phyloP scores from a whole-genome alignment of 1,140 invertebrate species.

The Cydia amplana region DNA sequence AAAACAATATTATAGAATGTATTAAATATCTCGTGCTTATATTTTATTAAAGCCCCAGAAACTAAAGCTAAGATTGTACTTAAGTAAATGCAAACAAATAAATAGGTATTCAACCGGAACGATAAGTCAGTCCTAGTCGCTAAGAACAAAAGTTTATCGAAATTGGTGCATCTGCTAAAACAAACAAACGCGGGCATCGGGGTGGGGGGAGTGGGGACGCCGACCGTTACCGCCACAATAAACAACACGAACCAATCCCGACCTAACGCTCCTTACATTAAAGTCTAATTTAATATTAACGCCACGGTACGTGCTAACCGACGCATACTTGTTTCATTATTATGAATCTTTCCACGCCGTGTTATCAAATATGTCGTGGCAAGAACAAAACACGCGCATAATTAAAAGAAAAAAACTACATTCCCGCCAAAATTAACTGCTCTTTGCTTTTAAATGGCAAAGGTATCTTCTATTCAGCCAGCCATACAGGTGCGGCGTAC shows the following conservation, averaged over 20 bases:
- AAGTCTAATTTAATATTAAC: neutral
- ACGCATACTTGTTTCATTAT: slow-evolving; percentile 26
- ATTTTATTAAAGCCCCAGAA: neutral
- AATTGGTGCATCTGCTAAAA: slow-evolving; percentile 28
- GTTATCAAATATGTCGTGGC: slow-evolving; percentile 28
- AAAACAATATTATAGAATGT: no score
- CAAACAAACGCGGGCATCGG: slow-evolving; percentile 12
- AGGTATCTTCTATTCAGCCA: slow-evolving; percentile 20
- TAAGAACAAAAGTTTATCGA: slow-evolving; percentile 29
- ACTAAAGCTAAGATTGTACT: neutral
- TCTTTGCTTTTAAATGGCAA: slow-evolving; percentile 22
- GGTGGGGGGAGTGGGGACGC: slow-evolving; percentile 17
- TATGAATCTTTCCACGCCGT: slow-evolving; percentile 23
- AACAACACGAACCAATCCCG: neutral
- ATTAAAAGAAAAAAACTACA: slow-evolving; percentile 10
- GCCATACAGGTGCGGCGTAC: slow-evolving; percentile 52
- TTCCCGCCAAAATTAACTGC: neutral
- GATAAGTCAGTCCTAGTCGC: neutral
- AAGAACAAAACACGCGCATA: slow-evolving; percentile 25
- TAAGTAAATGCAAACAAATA: no score
- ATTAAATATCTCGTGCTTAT: no score
- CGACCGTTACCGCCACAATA: slow-evolving; percentile 19
- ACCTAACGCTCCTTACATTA: neutral
- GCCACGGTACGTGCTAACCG: slow-evolving; percentile 14
- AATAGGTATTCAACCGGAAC: neutral